phyloP scores from a whole-genome alignment of 2,797 vertebrate genomes.

The Alca torda region DNA sequence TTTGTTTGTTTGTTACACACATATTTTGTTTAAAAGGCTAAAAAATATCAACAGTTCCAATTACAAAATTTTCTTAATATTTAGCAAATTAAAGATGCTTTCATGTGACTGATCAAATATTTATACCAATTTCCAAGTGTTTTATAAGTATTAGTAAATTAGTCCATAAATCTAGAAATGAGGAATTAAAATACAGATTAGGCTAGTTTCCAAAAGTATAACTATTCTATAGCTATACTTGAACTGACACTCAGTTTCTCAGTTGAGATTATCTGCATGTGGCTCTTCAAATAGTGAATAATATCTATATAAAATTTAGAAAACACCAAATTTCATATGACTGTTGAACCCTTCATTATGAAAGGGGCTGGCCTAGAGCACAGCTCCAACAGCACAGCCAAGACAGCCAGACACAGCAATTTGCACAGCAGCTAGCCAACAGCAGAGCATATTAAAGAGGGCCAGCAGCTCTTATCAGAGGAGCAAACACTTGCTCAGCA shows the following conservation, averaged over 20 bases:
- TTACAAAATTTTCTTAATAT: background rate
- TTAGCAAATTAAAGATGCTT: background rate
- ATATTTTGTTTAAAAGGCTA: background rate
- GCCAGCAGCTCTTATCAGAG: background rate
- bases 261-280: background rate
- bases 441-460: background rate
- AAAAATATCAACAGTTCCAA: background rate
- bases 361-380: background rate
- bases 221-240: background rate
- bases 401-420: background rate
- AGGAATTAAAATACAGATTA: background rate
- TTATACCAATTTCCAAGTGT: background rate
- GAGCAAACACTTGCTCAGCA: background rate
- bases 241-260: background rate
- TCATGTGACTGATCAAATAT: background rate
- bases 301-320: background rate
- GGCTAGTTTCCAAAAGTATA: background rate
- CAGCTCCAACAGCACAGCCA: rapidly evolving
- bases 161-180: background rate
- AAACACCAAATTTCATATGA: background rate
- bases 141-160: background rate
- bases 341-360: background rate
- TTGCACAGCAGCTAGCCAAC: background rate
- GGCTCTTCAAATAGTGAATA: background rate
- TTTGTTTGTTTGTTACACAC: background rate